Base-by-base conservation (phyloP, 92 coral and sea anemone species). In the Blastomussa wellsi region DNA sequence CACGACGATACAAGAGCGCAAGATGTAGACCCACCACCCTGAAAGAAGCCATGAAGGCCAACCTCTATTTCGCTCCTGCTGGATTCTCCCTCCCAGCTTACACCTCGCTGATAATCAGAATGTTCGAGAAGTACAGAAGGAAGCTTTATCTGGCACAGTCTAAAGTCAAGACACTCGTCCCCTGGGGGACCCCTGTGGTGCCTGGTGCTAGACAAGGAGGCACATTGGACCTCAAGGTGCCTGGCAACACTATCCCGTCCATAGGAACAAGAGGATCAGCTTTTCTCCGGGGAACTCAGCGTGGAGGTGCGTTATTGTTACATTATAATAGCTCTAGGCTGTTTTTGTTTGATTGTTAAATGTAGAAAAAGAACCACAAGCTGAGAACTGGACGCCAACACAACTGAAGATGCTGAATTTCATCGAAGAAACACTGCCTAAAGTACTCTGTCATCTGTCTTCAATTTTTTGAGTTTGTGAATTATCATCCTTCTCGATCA, bases 51-150 rank as follows among this genome's bases (percentile, higher is more conserved):
- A 65, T 85, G 77, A 66, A 68, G 55, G 68, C 88, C 9, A 35
- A 85, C 32, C 49, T 85, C 26, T 85, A 85, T 35, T 66, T 85
- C 55, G 88, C 88, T 38, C 83, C 88, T 24, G 83, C 66, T 6
- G 88, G 88, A 35, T 49, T 85, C 31, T 48, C 48, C 52, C 2
- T 85, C 0, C 65, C 88, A 42, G 29, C 76, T 1, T 85, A 85
- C 62, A 78, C 83, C 7, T 0, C 1, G 39, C 39, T 85, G 59
- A 85, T 85, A 10, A 48, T 85, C 53, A 85, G 64, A 29, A 77
- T 85, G 88, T 77, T 85, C 48, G 88, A 85, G 32, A 74, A 65
- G 69, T 85, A 66, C 77, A 85, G 76, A 67, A 66, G 38, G 39
- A 70, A 9, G 17, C 55, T 85, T 36, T 60, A 78, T 51, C 3